Evolutionary conservation across 1,140 invertebrate species (phyloP), one percentile per base, ranked within the genome.

Genomic region (Tetramorium parvispinum): DNA sequence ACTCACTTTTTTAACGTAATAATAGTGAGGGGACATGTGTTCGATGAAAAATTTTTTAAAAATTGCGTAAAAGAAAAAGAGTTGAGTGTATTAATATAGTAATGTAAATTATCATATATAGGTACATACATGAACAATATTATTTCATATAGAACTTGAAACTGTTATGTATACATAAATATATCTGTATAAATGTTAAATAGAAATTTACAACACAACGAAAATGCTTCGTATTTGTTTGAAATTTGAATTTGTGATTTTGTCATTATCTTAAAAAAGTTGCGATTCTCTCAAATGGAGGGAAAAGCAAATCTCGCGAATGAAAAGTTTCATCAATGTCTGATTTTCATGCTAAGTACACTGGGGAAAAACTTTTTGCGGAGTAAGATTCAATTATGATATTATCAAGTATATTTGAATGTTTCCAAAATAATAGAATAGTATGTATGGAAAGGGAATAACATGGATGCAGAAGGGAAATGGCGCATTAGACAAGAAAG

Each of bases 401-500:
- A 73, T 83, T 49, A 75, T 83, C 79, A 59, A 75, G 43, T 59
- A 75, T 8, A 32, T 83, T 75, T 59, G 53, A 73, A 82, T 71
- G 27, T 59, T 83, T 59, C 18, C 40, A 83, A 73, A 83, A 83
- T 59, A 61, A 40, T 24, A 32, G 53, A 82, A 46, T 55, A 57
- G 53, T 73, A 59, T 18, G 3, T 32, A 59, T 37, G 55, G 7
- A 49, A 37, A 49, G 10, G 10, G 27, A 73, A 71, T 68, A 73
- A 43, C 18, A 10, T 46, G 40, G 21, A 21, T 21, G 24, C 66
- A 46, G 24, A 46, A 21, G 65, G 66, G 16, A 73, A 83, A 49
- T 32, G 24, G 55, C 24, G 24, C 68, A 55, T 49, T 75, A 68
- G 24, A 59, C 46, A 57, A 73, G 63, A 79, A 46, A 21, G 65